Conservation (phyloP, 2,797 vertebrate genomes). For the Pampus argenteus region DNA sequence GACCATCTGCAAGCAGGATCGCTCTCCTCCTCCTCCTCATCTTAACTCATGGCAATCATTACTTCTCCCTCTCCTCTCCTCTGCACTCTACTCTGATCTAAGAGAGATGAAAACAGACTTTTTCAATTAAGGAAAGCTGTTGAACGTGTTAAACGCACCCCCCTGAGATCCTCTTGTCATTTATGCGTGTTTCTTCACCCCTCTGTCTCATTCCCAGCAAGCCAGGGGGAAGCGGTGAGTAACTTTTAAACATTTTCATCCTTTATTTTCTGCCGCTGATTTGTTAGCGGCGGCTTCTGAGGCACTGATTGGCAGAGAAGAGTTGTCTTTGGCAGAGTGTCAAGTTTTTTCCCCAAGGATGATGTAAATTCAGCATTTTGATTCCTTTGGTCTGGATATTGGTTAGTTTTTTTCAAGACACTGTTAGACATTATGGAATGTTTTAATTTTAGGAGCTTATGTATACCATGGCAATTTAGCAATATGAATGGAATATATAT, state of each 20-base stretch:
- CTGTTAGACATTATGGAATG: constrained; percentile 39
- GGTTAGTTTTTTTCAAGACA: constrained; percentile 59
- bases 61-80: constrained; percentile 22
- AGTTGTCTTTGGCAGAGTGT: constrained; percentile 63
- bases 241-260: constrained; percentile 75
- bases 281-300: constrained; percentile 32
- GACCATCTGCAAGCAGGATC: constrained; percentile 45
- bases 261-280: constrained; percentile 61
- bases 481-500: no score
- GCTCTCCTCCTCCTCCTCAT: constrained; percentile 55
- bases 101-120: constrained; percentile 77
- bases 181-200: constrained; percentile 38
- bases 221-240: constrained; percentile 73
- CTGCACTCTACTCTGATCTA: constrained; percentile 42
- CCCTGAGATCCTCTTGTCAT: constrained; percentile 50
- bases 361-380: constrained; percentile 64
- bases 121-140: constrained; percentile 81
- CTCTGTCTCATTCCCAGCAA: constrained; percentile 58
- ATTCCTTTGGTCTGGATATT: constrained; percentile 45
- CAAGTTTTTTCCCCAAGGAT: constrained; percentile 52
- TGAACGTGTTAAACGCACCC: constrained; percentile 73
- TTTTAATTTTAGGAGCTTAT: constrained; percentile 35
- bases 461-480: constrained; percentile 2
- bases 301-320: constrained; percentile 54
- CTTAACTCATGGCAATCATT: constrained; percentile 38